A percentile compares a stretch with the other conserved stretches of the same genome.
Evolutionary conservation across 2,113 vertebrate genomes (phyloP).

Genomic region (Rhadina sibilatrix): DNA sequence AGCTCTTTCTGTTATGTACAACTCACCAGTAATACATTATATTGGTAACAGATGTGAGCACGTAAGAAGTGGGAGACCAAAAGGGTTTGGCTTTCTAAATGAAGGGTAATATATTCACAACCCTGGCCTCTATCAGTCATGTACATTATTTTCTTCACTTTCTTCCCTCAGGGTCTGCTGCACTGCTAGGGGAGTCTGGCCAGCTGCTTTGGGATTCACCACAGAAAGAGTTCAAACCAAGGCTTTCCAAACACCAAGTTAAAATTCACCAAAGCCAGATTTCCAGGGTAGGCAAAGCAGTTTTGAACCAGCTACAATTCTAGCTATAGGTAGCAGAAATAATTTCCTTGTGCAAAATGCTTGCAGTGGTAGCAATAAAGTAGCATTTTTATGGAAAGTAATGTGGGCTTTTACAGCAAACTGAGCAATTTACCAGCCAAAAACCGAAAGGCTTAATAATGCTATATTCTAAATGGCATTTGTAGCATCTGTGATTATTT

Average conservation of each 20-base stretch:
- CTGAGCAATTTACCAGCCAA: constrained; percentile 48
- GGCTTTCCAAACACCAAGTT: background rate
- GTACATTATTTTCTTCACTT: background rate
- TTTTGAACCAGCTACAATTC: background rate
- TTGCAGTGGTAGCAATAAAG: constrained; percentile 13
- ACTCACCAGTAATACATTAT: too few relatives aligned
- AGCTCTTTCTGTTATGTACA: background rate
- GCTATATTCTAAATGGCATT: constrained; percentile 46
- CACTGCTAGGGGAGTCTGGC: accelerated
- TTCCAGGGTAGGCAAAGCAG: background rate
- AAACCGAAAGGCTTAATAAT: constrained; percentile 45
- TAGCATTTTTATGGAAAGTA: constrained; percentile 26
- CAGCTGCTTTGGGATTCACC: background rate
- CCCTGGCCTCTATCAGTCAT: background rate
- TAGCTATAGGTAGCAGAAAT: background rate
- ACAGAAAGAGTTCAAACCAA: background rate
- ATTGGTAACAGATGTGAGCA: background rate
- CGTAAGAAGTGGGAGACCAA: background rate
- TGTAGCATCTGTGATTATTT: constrained; percentile 46
- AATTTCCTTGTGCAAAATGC: constrained; percentile 22
- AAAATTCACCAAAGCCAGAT: background rate
- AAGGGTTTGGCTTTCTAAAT: background rate
- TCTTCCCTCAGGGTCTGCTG: background rate
- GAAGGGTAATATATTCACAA: background rate
- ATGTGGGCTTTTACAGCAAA: constrained; percentile 39